Evolutionary conservation across 2,113 vertebrate genomes (phyloP), one percentile per base, ranked within the genome.

Genomic region (Pithys albifrons): DNA sequence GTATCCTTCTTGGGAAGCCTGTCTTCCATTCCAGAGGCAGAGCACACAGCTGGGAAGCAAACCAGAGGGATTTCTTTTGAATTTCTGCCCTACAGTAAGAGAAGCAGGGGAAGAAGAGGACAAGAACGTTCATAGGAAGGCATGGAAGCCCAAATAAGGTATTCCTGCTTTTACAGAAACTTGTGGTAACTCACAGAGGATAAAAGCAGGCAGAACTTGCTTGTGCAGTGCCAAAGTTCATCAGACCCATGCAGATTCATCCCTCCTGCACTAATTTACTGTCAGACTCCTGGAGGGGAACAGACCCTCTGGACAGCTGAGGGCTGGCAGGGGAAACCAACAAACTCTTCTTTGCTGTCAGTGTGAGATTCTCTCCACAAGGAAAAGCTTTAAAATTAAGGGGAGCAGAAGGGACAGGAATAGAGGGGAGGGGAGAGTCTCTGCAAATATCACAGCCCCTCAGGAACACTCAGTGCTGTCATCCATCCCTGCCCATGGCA

Each of bases 351-450:
- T 1, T 9, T 11, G 37, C 52, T 13, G 2, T 23, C 20, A 29
- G 3, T 2, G 28, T 0, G 0, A 64, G 52, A 46, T 27, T 17
- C 35, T 37, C 52, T 31, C 39, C 45, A 23, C 1, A 2, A 41
- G 0, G 0, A 22, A 54, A 28, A 91, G 55, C 33, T 14, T 51
- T 61, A 39, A 72, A 43, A 19, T 9, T 25, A 77, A 49, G 57
- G n/a, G 39, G 61, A 39, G 29, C 3, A 20, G 39, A 65, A 24
- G 39, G 25, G n/a, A 18, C 28, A 48, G 19, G 6, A 55, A 11
- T 27, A 64, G 28, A 64, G 14, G 10, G n/a, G 29, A 78, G 15
- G 39, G 41, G 13, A 33, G 28, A 54, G 8, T 7, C 59, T 64
- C 35, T 70, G 51, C 35, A 65, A 4, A 0, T 11, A 55, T 19